Conservation (phyloP, 2,888 invertebrate genomes). For the Phorcus lineatus region DNA sequence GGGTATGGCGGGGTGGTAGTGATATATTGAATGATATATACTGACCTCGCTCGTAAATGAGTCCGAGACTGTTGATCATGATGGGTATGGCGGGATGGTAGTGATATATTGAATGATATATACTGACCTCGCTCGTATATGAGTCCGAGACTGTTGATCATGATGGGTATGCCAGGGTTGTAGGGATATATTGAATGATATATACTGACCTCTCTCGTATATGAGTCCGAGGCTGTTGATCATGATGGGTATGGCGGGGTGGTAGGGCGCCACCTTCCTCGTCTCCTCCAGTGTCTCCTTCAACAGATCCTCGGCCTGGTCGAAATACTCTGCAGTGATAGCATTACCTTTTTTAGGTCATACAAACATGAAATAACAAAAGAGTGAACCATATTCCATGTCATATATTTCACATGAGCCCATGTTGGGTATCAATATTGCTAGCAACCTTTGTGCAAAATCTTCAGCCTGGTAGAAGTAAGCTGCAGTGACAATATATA, state of each 20-base stretch:
- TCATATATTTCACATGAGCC: no score
- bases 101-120: no score
- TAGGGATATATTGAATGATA: not conserved
- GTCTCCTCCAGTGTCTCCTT: slow-evolving; percentile 32
- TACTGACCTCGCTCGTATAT: slow-evolving; percentile 35
- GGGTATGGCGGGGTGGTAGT: slow-evolving; percentile 34
- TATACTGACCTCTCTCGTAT: slow-evolving; percentile 37
- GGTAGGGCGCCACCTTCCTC: slow-evolving; percentile 30
- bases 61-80: no score
- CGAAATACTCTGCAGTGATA: slow-evolving; percentile 26
- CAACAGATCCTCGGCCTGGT: slow-evolving; percentile 27
- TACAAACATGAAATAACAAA: no score
- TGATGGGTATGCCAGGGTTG: no score
- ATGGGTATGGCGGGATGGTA: no score
- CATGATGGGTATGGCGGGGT: slow-evolving; percentile 36
- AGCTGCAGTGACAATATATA: no score
- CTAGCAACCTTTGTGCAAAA: no score
- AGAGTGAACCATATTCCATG: not conserved
- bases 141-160: no score
- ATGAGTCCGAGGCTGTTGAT: slow-evolving; percentile 41
- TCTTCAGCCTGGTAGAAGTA: no score
- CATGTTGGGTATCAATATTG: no score
- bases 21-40: not conserved
- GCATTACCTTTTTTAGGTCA: not conserved
- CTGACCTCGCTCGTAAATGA: slow-evolving; percentile 35